phyloP scores from a whole-genome alignment of 1,140 invertebrate genomes.

The Akabosia matsudoensis region DNA sequence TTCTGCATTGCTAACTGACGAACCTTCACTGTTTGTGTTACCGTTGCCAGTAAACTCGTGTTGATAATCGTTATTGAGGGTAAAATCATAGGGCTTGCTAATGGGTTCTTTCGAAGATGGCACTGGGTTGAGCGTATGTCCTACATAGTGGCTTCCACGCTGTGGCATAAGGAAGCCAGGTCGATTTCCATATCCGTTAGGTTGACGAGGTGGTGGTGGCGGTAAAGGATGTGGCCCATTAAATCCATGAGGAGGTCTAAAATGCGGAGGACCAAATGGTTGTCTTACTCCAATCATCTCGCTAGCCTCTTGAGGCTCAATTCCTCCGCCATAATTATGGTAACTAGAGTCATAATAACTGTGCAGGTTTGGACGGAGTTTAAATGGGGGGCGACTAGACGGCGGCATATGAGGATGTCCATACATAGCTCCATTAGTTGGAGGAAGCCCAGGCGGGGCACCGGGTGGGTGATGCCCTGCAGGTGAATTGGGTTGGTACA shows the following conservation, averaged over 20 bases:
- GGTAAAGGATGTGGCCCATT: not conserved
- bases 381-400: not conserved
- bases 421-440: not conserved
- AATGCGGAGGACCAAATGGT: not conserved
- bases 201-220: not conserved
- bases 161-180: not conserved
- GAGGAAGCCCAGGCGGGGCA: not conserved
- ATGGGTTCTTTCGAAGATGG: not conserved
- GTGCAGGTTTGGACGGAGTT: slow-evolving; percentile 4
- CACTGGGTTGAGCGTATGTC: not conserved
- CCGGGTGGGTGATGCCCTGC: not conserved
- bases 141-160: slow-evolving; percentile 3
- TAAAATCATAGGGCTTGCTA: not conserved
- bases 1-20: not conserved
- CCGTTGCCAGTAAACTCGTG: slow-evolving; percentile 1
- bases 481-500: not conserved
- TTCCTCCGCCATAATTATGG: not conserved
- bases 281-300: not conserved
- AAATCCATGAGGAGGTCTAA: not conserved
- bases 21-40: not conserved
- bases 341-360: slow-evolving; percentile 14
- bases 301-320: not conserved
- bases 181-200: slow-evolving; percentile 10
- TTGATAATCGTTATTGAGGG: not conserved
- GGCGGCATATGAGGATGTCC: not conserved